Evolutionary conservation across 2,888 invertebrate species (phyloP).

Genomic region (Synanthedon formicaeformis): DNA sequence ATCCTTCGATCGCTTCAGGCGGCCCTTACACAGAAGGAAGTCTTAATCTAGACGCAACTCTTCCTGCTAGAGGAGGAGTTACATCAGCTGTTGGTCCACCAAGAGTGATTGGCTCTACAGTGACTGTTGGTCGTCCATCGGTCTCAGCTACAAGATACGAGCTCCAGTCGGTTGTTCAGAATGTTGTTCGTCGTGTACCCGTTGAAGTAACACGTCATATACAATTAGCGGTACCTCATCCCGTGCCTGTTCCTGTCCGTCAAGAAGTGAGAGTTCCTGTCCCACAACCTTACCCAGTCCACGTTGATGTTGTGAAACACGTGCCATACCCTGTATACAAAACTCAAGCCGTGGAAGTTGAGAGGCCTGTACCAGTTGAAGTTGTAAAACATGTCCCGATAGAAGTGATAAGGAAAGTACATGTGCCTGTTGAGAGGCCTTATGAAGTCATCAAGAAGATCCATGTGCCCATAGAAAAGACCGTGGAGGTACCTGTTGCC

Average conservation of each 20-base stretch:
- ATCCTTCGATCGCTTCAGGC: conserved; percentile 3
- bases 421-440: conserved; percentile 51
- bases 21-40: conserved; percentile 6
- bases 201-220: conserved; percentile 58
- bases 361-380: conserved; percentile 53
- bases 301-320: conserved; percentile 52
- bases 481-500: conserved; percentile 53
- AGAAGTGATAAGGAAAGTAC: conserved; percentile 56
- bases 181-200: conserved; percentile 52
- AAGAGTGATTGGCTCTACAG: conserved; percentile 10
- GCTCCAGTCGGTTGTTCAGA: conserved; percentile 56
- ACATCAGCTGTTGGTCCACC: conserved; percentile 22
- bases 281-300: conserved; percentile 60
- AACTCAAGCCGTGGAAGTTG: conserved; percentile 53
- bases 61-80: conserved; percentile 2
- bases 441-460: conserved; percentile 60
- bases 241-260: conserved; percentile 50
- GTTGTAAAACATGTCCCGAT: conserved; percentile 52
- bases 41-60: conserved; percentile 5
- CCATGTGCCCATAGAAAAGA: conserved; percentile 53
- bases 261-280: conserved; percentile 56
- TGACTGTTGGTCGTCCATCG: conserved; percentile 15
- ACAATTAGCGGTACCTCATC: conserved; percentile 47
- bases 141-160: conserved; percentile 42
- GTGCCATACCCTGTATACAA: conserved; percentile 61